These are phyloP conservation scores for Crepidodera aurea DNA, from an alignment of 2,888 invertebrate genomes.

Conservation along the genomic window DNA sequence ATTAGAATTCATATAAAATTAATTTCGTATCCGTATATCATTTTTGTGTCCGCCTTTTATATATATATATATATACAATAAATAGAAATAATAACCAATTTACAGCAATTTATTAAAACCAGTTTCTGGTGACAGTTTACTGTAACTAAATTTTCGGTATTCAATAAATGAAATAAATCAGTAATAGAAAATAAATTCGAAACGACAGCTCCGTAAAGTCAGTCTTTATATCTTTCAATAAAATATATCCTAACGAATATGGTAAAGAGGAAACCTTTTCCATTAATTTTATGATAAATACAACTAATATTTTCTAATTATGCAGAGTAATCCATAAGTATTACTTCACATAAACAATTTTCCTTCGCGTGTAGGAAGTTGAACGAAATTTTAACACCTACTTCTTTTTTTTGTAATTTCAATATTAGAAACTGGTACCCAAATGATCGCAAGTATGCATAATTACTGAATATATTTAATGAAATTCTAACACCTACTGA, in stretches of 20 bases:
- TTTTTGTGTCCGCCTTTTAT: too few relatives aligned
- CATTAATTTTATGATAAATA: not conserved
- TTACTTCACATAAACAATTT: slow-evolving; percentile 6
- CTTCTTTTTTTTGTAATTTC: not conserved
- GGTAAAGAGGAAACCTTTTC: not conserved
- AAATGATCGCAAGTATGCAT: not conserved
- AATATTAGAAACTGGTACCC: slow-evolving; percentile 5
- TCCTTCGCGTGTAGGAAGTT: slow-evolving; percentile 7
- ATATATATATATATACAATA: too few relatives aligned
- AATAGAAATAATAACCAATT: too few relatives aligned
- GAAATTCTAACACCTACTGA: not conserved
- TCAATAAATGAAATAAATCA: too few relatives aligned
- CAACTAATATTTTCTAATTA: not conserved
- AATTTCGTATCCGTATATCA: too few relatives aligned
- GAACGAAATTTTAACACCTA: slow-evolving; percentile 18
- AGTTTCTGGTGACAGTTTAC: too few relatives aligned
- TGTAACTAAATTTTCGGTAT: too few relatives aligned
- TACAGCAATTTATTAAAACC: too few relatives aligned
- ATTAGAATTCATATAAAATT: too few relatives aligned
- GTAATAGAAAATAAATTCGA: too few relatives aligned
- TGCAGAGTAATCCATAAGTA: not conserved
- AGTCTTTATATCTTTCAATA: too few relatives aligned
- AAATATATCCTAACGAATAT: not conserved
- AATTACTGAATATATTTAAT: not conserved
- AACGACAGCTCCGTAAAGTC: too few relatives aligned